Conservation (phyloP, 1,140 invertebrate species). For the Paraescarpia echinospica region DNA sequence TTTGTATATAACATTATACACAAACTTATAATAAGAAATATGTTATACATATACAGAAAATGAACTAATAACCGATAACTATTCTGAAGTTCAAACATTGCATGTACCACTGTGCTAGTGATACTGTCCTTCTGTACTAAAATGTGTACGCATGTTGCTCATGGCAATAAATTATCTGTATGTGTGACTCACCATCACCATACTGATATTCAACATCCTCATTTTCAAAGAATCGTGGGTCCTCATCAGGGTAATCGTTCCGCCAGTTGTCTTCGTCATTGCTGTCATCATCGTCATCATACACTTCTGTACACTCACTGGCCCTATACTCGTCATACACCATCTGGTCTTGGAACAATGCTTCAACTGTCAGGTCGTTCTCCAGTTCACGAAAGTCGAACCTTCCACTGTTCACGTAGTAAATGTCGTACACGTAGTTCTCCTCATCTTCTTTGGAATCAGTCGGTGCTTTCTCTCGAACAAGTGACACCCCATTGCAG, state of each 20-base stretch:
- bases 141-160: too few species aligned
- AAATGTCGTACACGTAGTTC: slow-evolving; percentile 53
- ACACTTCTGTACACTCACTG: slow-evolving; percentile 35
- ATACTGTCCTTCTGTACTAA: too few species aligned
- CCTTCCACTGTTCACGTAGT: slow-evolving; percentile 47
- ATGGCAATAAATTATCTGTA: too few species aligned
- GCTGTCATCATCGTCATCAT: slow-evolving; percentile 51
- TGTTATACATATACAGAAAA: too few species aligned
- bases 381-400: slow-evolving; percentile 45
- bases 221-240: slow-evolving; percentile 30
- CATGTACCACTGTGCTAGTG: neutral
- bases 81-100: neutral
- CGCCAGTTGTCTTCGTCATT: slow-evolving; percentile 56
- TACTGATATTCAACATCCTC: neutral
- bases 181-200: neutral
- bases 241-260: slow-evolving; percentile 56
- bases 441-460: slow-evolving; percentile 21
- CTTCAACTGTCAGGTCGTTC: slow-evolving; percentile 43
- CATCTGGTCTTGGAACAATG: slow-evolving; percentile 22
- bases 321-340: slow-evolving; percentile 21
- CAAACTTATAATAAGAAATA: too few species aligned
- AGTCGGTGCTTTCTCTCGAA: slow-evolving; percentile 32
- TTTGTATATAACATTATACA: too few species aligned
- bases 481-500: slow-evolving; percentile 46
- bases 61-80: too few species aligned